Conservation (phyloP, 1,140 invertebrate species). For the Papilio polyxenes region DNA sequence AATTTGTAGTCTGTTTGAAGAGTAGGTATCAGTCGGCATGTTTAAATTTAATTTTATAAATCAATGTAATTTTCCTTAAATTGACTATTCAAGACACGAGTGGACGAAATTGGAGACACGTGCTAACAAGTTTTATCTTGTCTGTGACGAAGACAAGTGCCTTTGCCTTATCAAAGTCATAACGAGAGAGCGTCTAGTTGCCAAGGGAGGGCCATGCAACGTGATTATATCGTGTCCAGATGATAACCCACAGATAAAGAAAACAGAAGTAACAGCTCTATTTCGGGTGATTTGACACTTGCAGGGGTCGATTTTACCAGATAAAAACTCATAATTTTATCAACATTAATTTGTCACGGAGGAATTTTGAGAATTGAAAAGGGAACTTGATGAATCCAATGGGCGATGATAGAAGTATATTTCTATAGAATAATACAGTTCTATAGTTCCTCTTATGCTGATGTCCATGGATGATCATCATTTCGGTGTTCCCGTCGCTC, state of each 20-base stretch:
- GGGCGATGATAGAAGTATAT: no score
- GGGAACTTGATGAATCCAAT: no score
- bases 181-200: background rate
- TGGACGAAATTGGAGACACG: background rate
- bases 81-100: background rate
- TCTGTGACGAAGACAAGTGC: background rate
- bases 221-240: no score
- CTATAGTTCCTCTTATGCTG: no score
- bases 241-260: no score
- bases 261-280: no score
- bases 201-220: background rate
- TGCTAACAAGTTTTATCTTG: conserved; percentile 13
- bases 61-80: background rate
- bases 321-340: background rate
- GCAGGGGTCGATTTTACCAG: background rate
- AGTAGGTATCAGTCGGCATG: background rate
- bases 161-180: background rate
- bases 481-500: no score
- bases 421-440: no score
- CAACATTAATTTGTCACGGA: no score
- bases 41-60: background rate
- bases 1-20: background rate
- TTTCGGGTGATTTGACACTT: background rate
- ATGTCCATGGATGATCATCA: no score
- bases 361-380: no score